Evolutionary conservation across 2,888 invertebrate species (phyloP), one percentile per base, ranked within the genome.

Genomic region (Amphipyra tragopoginis): DNA sequence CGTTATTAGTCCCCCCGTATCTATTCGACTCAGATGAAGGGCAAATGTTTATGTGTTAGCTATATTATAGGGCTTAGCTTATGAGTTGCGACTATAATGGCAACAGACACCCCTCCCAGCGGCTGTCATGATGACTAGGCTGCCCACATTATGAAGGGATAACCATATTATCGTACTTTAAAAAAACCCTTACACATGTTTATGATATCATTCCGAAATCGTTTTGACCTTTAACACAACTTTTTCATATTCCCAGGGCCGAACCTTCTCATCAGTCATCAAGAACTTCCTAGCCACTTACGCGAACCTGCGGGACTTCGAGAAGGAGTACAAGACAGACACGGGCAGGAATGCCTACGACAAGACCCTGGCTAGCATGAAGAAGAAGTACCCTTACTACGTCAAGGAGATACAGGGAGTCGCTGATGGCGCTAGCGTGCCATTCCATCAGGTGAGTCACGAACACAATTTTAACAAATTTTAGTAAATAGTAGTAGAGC

Each of bases 371-470:
- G 95, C 94, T 4, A 95, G 95, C 67, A 96, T 97, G 74, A 96
- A 96, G 76, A 88, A 94, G 50, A 96, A 96, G 77, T 98, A 96
- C 89, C 98, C 98, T 0, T 97, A 98, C 81, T 98, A 98, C 83
- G 93, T 98, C 1, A 95, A 96, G 65, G 98, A 98, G 90, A 93
- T 98, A 42, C 96, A 97, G 86, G 98, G 98, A 7, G 96, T 97
- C n/a, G 97, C 98, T 7, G 97, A 98, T 84, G 98, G 98, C 0
- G 97, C 98, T 0, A 95, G 96, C 73, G 97, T 98, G 5, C 97
- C 98, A 0, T 98, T 98, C 87, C 92, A 97, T 77, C 97, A 97
- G 96, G 98, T 98, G 3, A 21, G 21, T n/a, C n/a, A n/a, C n/a
- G n/a, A n/a, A n/a, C n/a, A n/a, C n/a, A n/a, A n/a, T n/a, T n/a